Evolutionary conservation across 2,888 invertebrate genomes (phyloP).

Genomic region (Acleris holmiana): DNA sequence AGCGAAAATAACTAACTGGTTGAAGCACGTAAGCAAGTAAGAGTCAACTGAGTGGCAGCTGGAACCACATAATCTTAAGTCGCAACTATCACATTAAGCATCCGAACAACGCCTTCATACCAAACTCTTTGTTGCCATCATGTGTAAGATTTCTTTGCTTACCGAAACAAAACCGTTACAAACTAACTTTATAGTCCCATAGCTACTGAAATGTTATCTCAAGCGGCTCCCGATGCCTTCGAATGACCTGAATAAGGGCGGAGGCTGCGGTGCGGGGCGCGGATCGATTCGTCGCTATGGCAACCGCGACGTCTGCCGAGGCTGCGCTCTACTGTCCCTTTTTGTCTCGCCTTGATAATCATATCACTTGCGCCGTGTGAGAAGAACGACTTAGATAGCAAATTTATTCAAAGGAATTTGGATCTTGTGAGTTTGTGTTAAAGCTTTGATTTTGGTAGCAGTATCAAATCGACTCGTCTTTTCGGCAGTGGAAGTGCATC

Average conservation of each 20-base stretch:
- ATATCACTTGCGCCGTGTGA: slow-evolving; percentile 67
- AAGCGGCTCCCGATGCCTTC: slow-evolving; percentile 45
- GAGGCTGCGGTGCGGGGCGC: slow-evolving; percentile 65
- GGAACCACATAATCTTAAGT: too few species aligned
- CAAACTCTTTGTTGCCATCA: background rate
- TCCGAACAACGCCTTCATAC: too few species aligned
- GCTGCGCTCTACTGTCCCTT: slow-evolving; percentile 83
- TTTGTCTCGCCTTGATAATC: slow-evolving; percentile 83
- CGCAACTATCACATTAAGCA: too few species aligned
- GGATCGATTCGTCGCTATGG: slow-evolving; percentile 82
- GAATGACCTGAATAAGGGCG: slow-evolving; percentile 79
- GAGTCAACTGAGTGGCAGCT: too few species aligned
- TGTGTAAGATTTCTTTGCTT: background rate
- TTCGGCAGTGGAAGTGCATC: slow-evolving; percentile 52
- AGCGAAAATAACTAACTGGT: too few species aligned
- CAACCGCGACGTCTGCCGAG: slow-evolving; percentile 84
- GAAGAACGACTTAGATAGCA: slow-evolving; percentile 48
- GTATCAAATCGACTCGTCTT: slow-evolving; percentile 40
- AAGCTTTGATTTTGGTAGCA: slow-evolving; percentile 41
- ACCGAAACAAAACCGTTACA: background rate
- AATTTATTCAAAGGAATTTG: slow-evolving; percentile 7
- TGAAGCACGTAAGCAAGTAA: too few species aligned
- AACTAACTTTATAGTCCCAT: background rate
- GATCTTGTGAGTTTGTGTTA: background rate
- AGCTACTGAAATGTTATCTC: slow-evolving; percentile 25